These are phyloP conservation scores for Nyctereutes procyonoides DNA, from an alignment of 2,113 vertebrate genomes.

Conservation along the genomic window DNA sequence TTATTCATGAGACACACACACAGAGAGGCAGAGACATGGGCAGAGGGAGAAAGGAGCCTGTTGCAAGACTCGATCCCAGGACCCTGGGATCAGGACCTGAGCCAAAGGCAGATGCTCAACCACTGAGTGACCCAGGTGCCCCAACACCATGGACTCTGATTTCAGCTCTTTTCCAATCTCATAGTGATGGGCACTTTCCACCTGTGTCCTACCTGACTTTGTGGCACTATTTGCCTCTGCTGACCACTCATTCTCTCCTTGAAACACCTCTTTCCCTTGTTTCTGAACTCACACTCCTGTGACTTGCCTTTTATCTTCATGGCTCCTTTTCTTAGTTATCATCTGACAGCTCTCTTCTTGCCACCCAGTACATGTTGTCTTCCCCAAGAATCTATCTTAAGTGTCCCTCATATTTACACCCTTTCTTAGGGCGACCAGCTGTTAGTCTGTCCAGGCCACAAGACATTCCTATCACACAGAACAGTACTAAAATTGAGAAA, in stretches of 20 bases:
- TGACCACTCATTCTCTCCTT: not conserved
- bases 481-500: not conserved
- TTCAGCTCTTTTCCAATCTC: not conserved
- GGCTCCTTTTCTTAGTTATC: not conserved
- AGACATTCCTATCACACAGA: not conserved
- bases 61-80: too few species aligned
- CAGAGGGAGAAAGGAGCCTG: too few species aligned
- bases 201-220: not conserved
- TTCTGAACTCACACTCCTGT: not conserved
- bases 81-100: too few species aligned
- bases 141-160: not conserved
- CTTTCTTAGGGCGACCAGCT: fast-evolving
- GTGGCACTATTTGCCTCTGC: not conserved
- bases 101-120: too few species aligned
- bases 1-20: too few species aligned
- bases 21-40: too few species aligned
- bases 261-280: not conserved
- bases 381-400: not conserved
- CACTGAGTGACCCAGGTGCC: too few species aligned
- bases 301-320: not conserved
- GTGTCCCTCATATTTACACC: not conserved
- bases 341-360: not conserved
- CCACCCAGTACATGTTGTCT: not conserved
- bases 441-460: not conserved
- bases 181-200: not conserved